Conservation (phyloP, 2,888 invertebrate species). For the Aphidius colemani region DNA sequence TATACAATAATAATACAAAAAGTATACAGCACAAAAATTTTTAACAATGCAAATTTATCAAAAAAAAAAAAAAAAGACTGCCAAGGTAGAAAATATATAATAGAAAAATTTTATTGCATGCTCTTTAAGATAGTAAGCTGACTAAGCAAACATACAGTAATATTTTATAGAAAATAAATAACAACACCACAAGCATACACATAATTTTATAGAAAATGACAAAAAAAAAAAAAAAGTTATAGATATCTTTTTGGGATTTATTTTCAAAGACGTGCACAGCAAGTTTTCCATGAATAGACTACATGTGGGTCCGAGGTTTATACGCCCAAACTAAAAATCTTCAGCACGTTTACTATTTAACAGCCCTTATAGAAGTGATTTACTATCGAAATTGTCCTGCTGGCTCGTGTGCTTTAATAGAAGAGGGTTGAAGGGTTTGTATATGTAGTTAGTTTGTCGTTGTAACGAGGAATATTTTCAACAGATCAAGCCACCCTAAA, state of each 20-base stretch:
- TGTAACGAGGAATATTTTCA: too few relatives aligned
- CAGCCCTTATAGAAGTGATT: constrained; percentile 58
- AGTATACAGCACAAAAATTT: constrained; percentile 7
- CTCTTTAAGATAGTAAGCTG: constrained; percentile 37
- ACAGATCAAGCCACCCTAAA: constrained; percentile 8
- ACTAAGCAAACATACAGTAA: not conserved
- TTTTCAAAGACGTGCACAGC: constrained; percentile 10
- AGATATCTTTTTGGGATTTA: constrained; percentile 8
- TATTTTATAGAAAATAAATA: too few relatives aligned
- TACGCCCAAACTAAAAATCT: constrained; percentile 41
- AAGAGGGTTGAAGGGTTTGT: constrained; percentile 28
- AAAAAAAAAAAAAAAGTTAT: constrained; percentile 14
- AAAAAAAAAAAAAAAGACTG: not conserved
- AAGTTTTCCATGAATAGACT: constrained; percentile 34
- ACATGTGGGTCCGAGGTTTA: constrained; percentile 35
- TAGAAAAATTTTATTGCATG: not conserved
- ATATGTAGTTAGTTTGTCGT: constrained; percentile 41
- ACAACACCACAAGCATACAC: not conserved
- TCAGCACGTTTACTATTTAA: constrained; percentile 49
- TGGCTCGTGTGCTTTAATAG: constrained; percentile 10
- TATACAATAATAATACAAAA: too few relatives aligned
- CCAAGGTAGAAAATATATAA: constrained; percentile 11
- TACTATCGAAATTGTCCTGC: constrained; percentile 40
- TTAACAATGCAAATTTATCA: not conserved
- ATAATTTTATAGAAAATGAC: constrained; percentile 3